These are phyloP conservation scores for Okapia johnstoni DNA, from an alignment of 2,113 vertebrate genomes.

Conservation along the genomic window DNA sequence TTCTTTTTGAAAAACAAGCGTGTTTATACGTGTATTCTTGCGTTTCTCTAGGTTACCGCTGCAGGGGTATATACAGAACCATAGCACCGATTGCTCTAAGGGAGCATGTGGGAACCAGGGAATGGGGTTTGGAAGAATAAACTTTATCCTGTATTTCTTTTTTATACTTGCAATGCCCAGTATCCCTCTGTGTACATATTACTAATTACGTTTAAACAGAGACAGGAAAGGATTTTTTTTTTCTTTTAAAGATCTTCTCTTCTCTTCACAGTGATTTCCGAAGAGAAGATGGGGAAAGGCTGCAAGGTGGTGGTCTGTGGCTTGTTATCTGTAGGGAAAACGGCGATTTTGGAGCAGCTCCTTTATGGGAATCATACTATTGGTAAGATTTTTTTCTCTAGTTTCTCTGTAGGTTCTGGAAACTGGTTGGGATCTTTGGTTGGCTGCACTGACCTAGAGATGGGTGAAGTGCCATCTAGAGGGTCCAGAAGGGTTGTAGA, in stretches of 20 bases:
- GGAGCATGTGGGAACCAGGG: background rate
- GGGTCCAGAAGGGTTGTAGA: background rate
- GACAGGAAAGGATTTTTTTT: background rate
- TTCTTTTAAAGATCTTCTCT: background rate
- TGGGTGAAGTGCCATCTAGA: background rate
- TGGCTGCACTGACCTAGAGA: background rate
- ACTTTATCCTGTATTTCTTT: background rate
- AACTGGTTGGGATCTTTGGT: background rate
- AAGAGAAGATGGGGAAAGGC: slow-evolving; percentile 90
- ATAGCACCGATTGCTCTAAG: background rate
- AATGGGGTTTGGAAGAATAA: background rate
- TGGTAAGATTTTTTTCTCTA: slow-evolving; percentile 82
- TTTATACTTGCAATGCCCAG: background rate
- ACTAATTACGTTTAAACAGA: background rate
- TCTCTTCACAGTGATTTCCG: slow-evolving; percentile 21
- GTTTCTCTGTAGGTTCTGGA: background rate
- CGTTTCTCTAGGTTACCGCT: background rate
- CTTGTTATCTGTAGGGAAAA: slow-evolving; percentile 92
- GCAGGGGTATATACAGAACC: background rate
- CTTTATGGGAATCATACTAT: slow-evolving; percentile 90
- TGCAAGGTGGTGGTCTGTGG: slow-evolving; percentile 96
- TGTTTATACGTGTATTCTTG: background rate
- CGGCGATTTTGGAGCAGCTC: slow-evolving; percentile 93
- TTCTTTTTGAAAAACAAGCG: background rate
- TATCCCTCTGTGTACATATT: background rate